Base-by-base conservation (phyloP, 2,797 vertebrate genomes). In the Acomys russatus region DNA sequence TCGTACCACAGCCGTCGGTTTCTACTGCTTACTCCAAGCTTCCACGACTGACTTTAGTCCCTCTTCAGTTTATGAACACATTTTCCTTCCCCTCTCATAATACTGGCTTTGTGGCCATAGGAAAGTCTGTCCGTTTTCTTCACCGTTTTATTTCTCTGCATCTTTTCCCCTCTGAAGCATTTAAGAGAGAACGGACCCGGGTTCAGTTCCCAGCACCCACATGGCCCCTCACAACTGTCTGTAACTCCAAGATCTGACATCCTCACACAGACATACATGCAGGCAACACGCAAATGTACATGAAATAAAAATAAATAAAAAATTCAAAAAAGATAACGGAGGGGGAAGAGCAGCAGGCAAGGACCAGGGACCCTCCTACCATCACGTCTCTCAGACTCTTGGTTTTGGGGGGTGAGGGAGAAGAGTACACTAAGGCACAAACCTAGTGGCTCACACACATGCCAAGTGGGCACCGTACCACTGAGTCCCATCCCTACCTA, bases 281-380 rank as follows among this genome's bases (percentile, higher is more conserved):
- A 44, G 44, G 44, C 44, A 44, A 44, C 3, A 44, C 44, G 4
- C 44, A 44, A 44, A 44, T 44, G 44, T 44, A 44, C 44, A 44
- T 44, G 44, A 44, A 44, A 44, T 44, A 44, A 44, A 44, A 44
- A 44, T 44, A n/a, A n/a, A n/a, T n/a, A 44, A 44, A 44, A 44
- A 44, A 3, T 44, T 44, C 44, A 82, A 56, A 56, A 56, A 44
- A 77, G 77, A n/a, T 54, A 63, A 92, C 80, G 68, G 38, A 88
- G 74, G 51, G 35, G 49, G 6, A 91, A 94, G 59, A 94, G 90
- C 35, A 92, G 25, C 17, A 54, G 71, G 68, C 90, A 70, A 83
- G 23, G 33, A 91, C 73, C 77, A 78, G 38, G 56, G 59, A 56
- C 73, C 80, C 78, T 79, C 56, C 54, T 88, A 49, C 74, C 79